A percentile compares a stretch with the other conserved stretches of the same genome.
phyloP scores from a whole-genome alignment of 2,888 invertebrate genomes.

The Pachliopta kotzebuea region DNA sequence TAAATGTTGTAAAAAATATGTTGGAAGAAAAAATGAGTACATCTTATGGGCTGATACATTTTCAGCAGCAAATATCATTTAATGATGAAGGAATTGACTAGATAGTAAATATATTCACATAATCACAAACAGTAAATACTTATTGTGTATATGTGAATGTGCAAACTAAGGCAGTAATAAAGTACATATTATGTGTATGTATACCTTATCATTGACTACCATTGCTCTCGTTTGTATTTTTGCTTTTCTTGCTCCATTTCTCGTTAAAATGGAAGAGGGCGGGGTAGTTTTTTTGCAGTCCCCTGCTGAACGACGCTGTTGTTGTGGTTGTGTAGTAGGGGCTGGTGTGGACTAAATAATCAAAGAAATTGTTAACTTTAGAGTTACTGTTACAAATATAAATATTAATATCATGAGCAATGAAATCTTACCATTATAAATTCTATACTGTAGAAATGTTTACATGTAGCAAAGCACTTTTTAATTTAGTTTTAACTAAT shows the following conservation, averaged over 20 bases:
- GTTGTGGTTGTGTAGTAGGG: slow-evolving; percentile 48
- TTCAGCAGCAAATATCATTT: too few species aligned
- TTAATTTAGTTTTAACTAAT: not conserved
- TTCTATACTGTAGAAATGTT: not conserved
- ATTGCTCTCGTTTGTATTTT: slow-evolving; percentile 84
- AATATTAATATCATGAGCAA: not conserved
- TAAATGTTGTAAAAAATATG: too few species aligned
- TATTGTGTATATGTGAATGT: not conserved
- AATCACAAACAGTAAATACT: too few species aligned
- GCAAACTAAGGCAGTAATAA: not conserved
- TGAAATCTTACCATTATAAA: slow-evolving; percentile 20
- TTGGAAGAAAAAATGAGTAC: too few species aligned
- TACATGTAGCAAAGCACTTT: too few species aligned
- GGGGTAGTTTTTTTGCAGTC: slow-evolving; percentile 58
- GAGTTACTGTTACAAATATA: too few species aligned
- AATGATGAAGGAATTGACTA: too few species aligned
- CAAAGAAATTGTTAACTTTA: not conserved
- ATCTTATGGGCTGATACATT: too few species aligned
- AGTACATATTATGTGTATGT: not conserved
- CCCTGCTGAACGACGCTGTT: slow-evolving; percentile 56
- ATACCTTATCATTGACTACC: slow-evolving; percentile 73
- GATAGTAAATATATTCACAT: too few species aligned
- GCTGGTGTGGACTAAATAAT: slow-evolving; percentile 49
- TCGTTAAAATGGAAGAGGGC: slow-evolving; percentile 77
- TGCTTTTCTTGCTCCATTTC: slow-evolving; percentile 82